A percentile compares a stretch with the other conserved stretches of the same genome.
These are phyloP conservation scores for Drusus annulatus DNA, from an alignment of 1,140 invertebrate genomes.

Conservation along the genomic window DNA sequence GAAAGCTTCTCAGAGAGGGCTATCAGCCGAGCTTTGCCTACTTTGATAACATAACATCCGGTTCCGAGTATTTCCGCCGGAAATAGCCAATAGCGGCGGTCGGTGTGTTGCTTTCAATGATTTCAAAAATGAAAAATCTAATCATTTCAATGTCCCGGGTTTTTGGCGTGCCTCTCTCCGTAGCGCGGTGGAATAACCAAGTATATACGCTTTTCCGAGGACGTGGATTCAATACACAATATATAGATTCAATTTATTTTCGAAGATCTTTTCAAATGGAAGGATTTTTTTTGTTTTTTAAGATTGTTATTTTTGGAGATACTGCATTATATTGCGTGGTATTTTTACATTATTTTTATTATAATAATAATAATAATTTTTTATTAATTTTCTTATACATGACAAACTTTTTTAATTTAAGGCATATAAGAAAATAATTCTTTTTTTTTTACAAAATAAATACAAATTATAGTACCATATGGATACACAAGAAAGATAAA, in stretches of 20 bases:
- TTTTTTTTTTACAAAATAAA: too few relatives aligned
- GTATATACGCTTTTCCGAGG: too few relatives aligned
- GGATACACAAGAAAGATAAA: too few relatives aligned
- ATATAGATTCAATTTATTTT: background rate
- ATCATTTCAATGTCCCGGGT: background rate
- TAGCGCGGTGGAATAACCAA: too few relatives aligned
- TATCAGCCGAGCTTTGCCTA: background rate
- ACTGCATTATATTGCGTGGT: too few relatives aligned
- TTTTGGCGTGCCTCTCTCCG: background rate
- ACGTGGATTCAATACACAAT: conserved; percentile 1
- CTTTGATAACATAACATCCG: conserved; percentile 27
- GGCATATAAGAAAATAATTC: too few relatives aligned
- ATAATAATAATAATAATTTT: too few relatives aligned
- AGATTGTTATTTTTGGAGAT: background rate
- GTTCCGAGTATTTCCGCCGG: conserved; percentile 15
- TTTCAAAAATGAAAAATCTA: conserved; percentile 23
- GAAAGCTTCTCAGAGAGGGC: background rate
- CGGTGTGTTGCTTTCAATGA: conserved; percentile 9
- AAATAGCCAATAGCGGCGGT: conserved; percentile 19
- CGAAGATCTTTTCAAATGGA: background rate
- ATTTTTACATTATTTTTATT: too few relatives aligned
- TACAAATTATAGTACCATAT: too few relatives aligned
- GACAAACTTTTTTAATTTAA: too few relatives aligned
- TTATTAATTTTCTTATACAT: too few relatives aligned
- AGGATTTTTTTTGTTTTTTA: background rate